phyloP scores from a whole-genome alignment of 2,113 vertebrate species.

The Natator depressus region DNA sequence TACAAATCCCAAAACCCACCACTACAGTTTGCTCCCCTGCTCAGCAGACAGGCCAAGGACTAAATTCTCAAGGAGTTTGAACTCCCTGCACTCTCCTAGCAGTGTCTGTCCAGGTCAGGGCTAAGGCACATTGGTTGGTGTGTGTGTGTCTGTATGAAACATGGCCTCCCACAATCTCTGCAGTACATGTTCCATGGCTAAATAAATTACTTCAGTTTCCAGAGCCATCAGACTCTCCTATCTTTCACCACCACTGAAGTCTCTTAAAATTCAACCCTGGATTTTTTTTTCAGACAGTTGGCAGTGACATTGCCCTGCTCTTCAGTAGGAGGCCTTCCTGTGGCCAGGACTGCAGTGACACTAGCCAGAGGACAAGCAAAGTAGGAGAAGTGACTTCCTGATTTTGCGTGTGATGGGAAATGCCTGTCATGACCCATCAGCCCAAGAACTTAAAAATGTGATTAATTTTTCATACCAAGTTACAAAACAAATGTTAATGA shows the following conservation, averaged over 20 bases:
- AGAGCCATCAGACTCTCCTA: background rate
- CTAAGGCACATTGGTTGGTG: background rate
- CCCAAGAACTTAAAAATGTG: background rate
- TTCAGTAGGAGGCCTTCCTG: background rate
- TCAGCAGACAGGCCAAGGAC: background rate
- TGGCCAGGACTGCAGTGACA: background rate
- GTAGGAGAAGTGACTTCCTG: background rate
- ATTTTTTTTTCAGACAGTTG: background rate
- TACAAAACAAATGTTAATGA: background rate
- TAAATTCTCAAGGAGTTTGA: background rate
- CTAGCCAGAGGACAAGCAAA: background rate
- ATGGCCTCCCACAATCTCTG: fast-evolving
- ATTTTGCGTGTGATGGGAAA: background rate
- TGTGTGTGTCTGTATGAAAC: background rate
- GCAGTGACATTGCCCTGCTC: background rate
- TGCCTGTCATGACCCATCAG: background rate
- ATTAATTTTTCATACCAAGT: background rate
- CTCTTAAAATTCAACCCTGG: background rate
- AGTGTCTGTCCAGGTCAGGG: background rate
- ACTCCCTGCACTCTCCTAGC: background rate
- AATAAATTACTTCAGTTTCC: background rate
- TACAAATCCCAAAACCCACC: background rate
- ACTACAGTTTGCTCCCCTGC: background rate
- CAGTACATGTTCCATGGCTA: background rate
- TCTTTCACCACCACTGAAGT: background rate